Conservation (phyloP, 2,888 invertebrate genomes). For the Chesias legatella region DNA sequence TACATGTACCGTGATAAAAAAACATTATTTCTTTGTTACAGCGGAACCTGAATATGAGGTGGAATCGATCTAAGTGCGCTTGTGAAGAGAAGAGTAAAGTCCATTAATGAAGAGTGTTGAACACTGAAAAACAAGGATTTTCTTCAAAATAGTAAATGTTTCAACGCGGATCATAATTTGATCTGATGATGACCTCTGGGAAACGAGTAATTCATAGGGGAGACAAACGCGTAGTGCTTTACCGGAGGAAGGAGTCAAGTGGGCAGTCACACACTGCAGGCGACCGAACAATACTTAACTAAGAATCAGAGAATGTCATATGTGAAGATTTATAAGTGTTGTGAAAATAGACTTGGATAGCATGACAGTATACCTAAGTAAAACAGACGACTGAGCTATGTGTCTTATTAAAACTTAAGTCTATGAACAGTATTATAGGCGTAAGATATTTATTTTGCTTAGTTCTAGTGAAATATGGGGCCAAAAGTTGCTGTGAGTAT, state of each 20-base stretch:
- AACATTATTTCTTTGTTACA: constrained; percentile 64
- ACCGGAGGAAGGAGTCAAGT: background rate
- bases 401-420: constrained; percentile 35
- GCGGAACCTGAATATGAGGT: constrained; percentile 69
- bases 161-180: background rate
- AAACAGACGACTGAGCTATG: constrained; percentile 33
- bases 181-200: background rate
- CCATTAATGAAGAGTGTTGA: constrained; percentile 9
- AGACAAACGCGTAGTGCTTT: no score
- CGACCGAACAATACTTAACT: constrained; percentile 13
- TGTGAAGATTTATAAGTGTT: constrained; percentile 6
- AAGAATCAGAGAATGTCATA: constrained; percentile 5
- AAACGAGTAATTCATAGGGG: no score
- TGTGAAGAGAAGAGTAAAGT: constrained; percentile 51
- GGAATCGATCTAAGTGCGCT: constrained; percentile 70
- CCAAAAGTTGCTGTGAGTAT: constrained; percentile 69
- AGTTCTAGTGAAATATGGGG: constrained; percentile 51
- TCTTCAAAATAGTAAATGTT: constrained; percentile 2
- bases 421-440: constrained; percentile 63
- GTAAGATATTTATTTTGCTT: constrained; percentile 59
- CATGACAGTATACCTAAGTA: constrained; percentile 27
- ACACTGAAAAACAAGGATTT: no score
- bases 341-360: constrained; percentile 20
- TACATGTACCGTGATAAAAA: no score
- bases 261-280: constrained; percentile 1